Conservation (phyloP, 2,888 invertebrate genomes). For the Onchidella celtica region DNA sequence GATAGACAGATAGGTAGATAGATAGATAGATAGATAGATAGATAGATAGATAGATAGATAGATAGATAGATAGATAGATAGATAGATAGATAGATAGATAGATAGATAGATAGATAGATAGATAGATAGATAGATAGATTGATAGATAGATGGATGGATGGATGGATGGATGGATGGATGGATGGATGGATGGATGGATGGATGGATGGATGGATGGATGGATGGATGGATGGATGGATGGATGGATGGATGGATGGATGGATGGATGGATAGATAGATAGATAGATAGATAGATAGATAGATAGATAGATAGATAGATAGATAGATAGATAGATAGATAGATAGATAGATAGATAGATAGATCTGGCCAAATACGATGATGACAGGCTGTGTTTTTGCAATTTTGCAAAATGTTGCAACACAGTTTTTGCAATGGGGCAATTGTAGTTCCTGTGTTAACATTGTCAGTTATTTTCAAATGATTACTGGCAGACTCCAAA, state of each 20-base stretch:
- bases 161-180: constrained; percentile 14
- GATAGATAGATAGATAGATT: neutral
- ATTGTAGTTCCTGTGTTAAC: too few relatives aligned
- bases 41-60: neutral
- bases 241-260: constrained; percentile 3
- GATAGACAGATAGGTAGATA: too few relatives aligned
- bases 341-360: constrained; percentile 17
- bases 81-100: neutral
- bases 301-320: neutral
- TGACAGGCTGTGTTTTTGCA: too few relatives aligned
- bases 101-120: neutral
- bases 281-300: neutral
- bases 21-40: neutral
- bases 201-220: constrained; percentile 14
- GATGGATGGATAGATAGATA: too few relatives aligned
- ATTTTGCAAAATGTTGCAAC: too few relatives aligned
- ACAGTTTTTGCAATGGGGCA: too few relatives aligned
- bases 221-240: constrained; percentile 11
- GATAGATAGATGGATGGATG: too few relatives aligned
- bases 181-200: constrained; percentile 14
- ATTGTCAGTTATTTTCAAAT: too few relatives aligned
- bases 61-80: neutral
- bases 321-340: neutral
- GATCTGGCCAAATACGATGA: neutral
- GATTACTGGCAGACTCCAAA: too few relatives aligned